Conservation (phyloP, 2,113 vertebrate genomes). For the Toxostoma redivivum region DNA sequence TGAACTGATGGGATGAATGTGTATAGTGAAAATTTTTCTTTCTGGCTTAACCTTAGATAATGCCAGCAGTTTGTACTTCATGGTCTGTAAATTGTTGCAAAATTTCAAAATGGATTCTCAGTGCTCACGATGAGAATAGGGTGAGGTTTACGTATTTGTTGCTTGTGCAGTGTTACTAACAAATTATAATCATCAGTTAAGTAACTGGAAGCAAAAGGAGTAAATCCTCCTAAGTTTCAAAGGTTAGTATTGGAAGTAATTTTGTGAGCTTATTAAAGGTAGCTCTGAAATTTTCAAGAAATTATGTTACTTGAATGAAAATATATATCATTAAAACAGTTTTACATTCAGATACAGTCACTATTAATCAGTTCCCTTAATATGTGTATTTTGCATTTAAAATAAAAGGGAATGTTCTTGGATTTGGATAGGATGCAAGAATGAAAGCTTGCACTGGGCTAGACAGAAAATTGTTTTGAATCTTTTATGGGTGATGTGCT, state of each 20-base stretch:
- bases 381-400: neutral
- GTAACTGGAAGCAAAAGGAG: neutral
- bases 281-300: neutral
- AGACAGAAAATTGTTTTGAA: neutral
- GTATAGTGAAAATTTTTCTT: neutral
- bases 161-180: neutral
- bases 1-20: neutral
- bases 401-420: neutral
- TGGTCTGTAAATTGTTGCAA: neutral
- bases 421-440: neutral
- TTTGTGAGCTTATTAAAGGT: neutral
- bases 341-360: neutral
- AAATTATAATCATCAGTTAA: neutral
- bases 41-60: neutral
- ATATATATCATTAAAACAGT: neutral
- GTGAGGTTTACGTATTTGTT: neutral
- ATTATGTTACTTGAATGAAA: neutral
- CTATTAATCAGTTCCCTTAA: neutral
- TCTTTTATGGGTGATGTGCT: neutral
- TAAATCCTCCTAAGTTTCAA: neutral
- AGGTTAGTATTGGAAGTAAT: neutral
- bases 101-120: neutral
- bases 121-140: neutral
- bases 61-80: neutral
- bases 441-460: neutral